These are phyloP conservation scores for Uria aalge DNA, from an alignment of 2,113 vertebrate genomes.

Conservation along the genomic window DNA sequence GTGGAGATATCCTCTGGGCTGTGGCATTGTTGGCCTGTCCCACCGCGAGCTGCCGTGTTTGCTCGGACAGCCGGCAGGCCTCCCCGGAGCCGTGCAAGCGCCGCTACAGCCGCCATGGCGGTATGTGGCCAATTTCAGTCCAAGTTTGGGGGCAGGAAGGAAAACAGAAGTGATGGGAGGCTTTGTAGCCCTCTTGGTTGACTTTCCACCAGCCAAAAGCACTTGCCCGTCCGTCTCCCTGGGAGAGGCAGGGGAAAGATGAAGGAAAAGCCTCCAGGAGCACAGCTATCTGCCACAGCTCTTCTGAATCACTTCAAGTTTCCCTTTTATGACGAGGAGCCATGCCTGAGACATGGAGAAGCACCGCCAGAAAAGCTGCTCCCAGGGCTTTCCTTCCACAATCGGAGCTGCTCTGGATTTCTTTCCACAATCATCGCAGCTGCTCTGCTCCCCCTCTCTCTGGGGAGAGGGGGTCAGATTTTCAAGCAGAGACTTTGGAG, in stretches of 20 bases:
- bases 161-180: not conserved
- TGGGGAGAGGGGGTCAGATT: not conserved
- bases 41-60: rapidly evolving
- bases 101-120: not conserved
- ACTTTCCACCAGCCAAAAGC: not conserved
- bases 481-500: not conserved
- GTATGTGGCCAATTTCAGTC: not conserved
- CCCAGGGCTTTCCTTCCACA: not conserved
- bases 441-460: not conserved
- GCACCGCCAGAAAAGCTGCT: not conserved
- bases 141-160: not conserved
- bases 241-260: not conserved
- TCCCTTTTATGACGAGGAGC: not conserved
- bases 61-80: not conserved
- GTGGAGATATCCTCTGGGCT: conserved; percentile 38
- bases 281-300: not conserved
- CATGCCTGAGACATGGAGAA: not conserved
- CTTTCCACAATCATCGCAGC: no score
- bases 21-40: not conserved
- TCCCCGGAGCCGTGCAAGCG: not conserved
- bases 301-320: not conserved
- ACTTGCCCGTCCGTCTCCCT: not conserved
- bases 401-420: not conserved
- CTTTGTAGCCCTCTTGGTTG: not conserved
- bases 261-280: not conserved